Base-by-base conservation (phyloP, 1,140 invertebrate species). In the Ridgeia piscesae region DNA sequence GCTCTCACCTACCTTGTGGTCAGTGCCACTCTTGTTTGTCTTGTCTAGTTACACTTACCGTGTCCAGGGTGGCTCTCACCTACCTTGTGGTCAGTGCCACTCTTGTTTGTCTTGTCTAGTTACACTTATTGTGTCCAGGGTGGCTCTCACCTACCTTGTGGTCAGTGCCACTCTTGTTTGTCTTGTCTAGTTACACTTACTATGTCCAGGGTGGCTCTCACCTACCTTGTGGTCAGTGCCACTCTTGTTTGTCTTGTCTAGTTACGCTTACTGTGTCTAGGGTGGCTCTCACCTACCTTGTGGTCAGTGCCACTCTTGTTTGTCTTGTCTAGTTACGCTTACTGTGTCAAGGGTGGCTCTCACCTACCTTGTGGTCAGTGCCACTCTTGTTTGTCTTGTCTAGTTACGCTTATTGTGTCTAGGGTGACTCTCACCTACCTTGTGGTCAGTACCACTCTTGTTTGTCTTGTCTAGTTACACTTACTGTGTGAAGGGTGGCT, bases 341-440 rank as follows among this genome's bases (percentile, higher is more conserved):
- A 9, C 27, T 77, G 58, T 77, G 58, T 77, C 58, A 9, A 77
- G 27, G 17, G 58, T 77, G 58, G 58, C 58, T 21, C 58, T 77
- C 27, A 17, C 1, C 27, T 77, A 77, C 27, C 58, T 77, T 31
- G 14, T 77, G 58, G 58, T 77, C 17, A 6, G 58, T 77, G 27
- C 6, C 1, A 21, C 1, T 77, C 17, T 77, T 6, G 58, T 6
- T 17, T 8, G 6, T 77, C 17, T 6, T 77, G 58, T 77, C 58
- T 1, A 21, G 27, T 77, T n/a, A n/a, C n/a, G n/a, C n/a, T n/a
- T n/a, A n/a, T n/a, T n/a, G 93, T 95, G 21, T 94, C 95, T 4
- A 93, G 93, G 14, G 94, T 93, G 14, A 94, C 95, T 27, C 92
- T 95, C 1, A 93, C 93, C 34, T 95, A 95, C 93, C 93, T 95